phyloP scores from a whole-genome alignment of 2,888 invertebrate genomes.

The Pterostichus niger region DNA sequence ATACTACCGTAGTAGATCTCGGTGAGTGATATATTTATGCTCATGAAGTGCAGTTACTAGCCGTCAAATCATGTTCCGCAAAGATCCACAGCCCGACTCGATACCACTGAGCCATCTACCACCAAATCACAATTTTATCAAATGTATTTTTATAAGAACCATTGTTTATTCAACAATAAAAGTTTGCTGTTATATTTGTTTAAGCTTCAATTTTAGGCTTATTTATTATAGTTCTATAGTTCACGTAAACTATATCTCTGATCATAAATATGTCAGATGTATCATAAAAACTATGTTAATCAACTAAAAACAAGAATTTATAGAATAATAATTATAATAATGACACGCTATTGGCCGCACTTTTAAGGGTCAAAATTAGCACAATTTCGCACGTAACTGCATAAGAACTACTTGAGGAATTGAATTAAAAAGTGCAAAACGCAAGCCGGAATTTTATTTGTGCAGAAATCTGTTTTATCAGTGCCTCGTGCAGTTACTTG shows the following conservation, averaged over 20 bases:
- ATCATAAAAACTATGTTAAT: constrained; percentile 14
- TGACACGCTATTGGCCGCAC: constrained; percentile 12
- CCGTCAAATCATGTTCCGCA: too few relatives aligned
- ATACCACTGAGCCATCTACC: too few relatives aligned
- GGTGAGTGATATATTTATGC: too few relatives aligned
- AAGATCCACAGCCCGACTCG: too few relatives aligned
- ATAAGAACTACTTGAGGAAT: neutral
- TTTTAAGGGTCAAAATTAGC: neutral
- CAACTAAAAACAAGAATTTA: constrained; percentile 10
- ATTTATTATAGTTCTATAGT: constrained; percentile 10
- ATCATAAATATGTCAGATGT: neutral
- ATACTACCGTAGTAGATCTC: too few relatives aligned
- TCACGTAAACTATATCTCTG: neutral
- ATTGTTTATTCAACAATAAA: too few relatives aligned
- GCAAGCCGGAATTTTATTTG: neutral
- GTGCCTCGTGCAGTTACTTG: constrained; percentile 19
- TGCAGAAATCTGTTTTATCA: constrained; percentile 52
- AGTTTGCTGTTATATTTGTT: too few relatives aligned
- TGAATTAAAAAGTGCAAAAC: constrained; percentile 32
- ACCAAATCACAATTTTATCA: too few relatives aligned
- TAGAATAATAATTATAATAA: constrained; percentile 35
- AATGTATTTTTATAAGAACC: too few relatives aligned
- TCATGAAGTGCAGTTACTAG: too few relatives aligned
- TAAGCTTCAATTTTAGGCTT: neutral
- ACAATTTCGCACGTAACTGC: constrained; percentile 20